A percentile compares a stretch with the other conserved stretches of the same genome.
Conservation (phyloP, 2,797 vertebrate species). For the Urophycis tenuis region DNA sequence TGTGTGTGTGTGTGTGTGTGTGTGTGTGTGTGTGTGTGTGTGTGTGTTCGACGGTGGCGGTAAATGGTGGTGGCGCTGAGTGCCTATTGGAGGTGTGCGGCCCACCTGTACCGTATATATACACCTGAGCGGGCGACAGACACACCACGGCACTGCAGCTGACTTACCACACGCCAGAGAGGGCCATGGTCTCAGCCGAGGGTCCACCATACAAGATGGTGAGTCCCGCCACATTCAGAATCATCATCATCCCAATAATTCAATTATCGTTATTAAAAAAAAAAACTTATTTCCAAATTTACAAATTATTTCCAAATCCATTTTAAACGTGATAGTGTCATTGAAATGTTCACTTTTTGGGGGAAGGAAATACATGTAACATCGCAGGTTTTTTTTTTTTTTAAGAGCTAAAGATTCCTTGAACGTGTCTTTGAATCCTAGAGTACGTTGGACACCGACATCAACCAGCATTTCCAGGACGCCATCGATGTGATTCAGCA, state of each 20-base stretch:
- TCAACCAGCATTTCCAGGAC: conserved; percentile 88
- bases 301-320: conserved; percentile 28
- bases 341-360: not conserved
- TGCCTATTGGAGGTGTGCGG: conserved; percentile 46
- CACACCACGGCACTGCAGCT: conserved; percentile 60
- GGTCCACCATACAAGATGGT: conserved; percentile 73
- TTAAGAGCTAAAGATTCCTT: not conserved
- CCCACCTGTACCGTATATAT: conserved; percentile 54
- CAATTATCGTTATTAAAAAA: not conserved
- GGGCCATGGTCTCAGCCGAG: conserved; percentile 41
- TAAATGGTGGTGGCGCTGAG: conserved; percentile 33
- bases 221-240: conserved; percentile 56
- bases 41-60: conserved; percentile 23
- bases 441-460: conserved; percentile 77
- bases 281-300: not conserved
- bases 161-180: conserved; percentile 20
- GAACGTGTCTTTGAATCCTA: conserved; percentile 38
- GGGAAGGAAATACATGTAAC: not conserved
- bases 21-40: too few relatives aligned
- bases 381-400: conserved; percentile 53
- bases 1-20: too few relatives aligned
- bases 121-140: conserved; percentile 51
- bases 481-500: conserved; percentile 90
- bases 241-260: conserved; percentile 21
- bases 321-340: not conserved